These are phyloP conservation scores for Oxyruncus cristatus DNA, from an alignment of 2,113 vertebrate species.

Conservation along the genomic window DNA sequence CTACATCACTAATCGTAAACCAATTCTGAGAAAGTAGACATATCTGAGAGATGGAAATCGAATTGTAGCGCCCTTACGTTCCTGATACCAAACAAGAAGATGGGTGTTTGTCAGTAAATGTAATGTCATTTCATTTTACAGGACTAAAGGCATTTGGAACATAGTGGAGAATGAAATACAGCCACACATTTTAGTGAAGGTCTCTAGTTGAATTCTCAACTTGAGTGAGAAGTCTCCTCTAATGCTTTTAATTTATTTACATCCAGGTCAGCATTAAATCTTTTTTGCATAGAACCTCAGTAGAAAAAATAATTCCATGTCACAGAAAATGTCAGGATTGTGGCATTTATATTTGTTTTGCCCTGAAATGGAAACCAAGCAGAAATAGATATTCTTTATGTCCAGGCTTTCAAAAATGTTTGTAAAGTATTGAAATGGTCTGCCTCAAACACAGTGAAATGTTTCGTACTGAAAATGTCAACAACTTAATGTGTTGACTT, in stretches of 20 bases:
- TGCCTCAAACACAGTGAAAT: background rate
- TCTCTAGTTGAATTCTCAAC: background rate
- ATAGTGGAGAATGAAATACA: background rate
- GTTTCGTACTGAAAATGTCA: background rate
- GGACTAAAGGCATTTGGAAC: background rate
- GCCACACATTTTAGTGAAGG: background rate
- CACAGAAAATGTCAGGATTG: background rate
- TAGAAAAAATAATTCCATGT: background rate
- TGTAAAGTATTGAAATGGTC: background rate
- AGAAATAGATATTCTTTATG: background rate
- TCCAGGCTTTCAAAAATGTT: background rate
- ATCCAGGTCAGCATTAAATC: background rate
- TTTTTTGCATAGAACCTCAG: background rate
- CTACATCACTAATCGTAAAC: background rate
- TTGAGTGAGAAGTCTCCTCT: background rate
- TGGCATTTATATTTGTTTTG: slow-evolving; percentile 4
- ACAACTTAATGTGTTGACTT: background rate
- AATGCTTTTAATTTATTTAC: slow-evolving; percentile 1
- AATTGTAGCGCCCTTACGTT: background rate
- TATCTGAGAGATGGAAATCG: background rate
- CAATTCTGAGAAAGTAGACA: background rate
- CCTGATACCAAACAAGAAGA: background rate
- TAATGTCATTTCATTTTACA: background rate
- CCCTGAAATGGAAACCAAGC: background rate
- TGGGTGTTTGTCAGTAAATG: background rate